Conservation (phyloP, 2,113 vertebrate species). For the Ciconia maguari region DNA sequence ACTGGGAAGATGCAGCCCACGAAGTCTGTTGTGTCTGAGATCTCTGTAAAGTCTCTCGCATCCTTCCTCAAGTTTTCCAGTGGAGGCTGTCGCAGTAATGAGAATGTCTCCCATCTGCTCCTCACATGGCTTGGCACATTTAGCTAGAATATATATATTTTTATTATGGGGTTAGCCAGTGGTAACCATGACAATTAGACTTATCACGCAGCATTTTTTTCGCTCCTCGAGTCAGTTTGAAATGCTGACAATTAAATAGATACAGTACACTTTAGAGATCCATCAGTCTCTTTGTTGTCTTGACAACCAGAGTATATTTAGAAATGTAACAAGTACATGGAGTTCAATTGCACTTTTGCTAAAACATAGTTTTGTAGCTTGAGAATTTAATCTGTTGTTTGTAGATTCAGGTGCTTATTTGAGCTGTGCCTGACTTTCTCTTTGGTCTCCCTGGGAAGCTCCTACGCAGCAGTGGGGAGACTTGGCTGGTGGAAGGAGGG, state of each 20-base stretch:
- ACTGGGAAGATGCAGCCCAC: slow-evolving; percentile 47
- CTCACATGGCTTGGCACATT: slow-evolving; percentile 55
- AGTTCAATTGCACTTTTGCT: slow-evolving; percentile 83
- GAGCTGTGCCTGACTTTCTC: slow-evolving; percentile 36
- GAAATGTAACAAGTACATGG: slow-evolving; percentile 85
- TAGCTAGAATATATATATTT: slow-evolving; percentile 63
- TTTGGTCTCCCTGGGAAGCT: slow-evolving; percentile 43
- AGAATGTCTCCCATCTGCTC: slow-evolving; percentile 63
- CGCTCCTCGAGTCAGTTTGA: slow-evolving; percentile 74
- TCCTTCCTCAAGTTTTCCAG: slow-evolving; percentile 59
- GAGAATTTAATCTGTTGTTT: slow-evolving; percentile 81
- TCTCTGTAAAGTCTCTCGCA: slow-evolving; percentile 50
- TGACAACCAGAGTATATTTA: slow-evolving; percentile 85
- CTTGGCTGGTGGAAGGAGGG: neutral
- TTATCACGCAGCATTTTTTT: slow-evolving; percentile 78
- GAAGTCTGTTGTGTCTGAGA: slow-evolving; percentile 55
- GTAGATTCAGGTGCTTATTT: slow-evolving; percentile 71
- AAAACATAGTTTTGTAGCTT: slow-evolving; percentile 79
- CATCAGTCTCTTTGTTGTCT: slow-evolving; percentile 84
- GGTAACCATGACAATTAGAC: slow-evolving; percentile 82
- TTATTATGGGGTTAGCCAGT: slow-evolving; percentile 70
- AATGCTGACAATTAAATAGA: slow-evolving; percentile 84
- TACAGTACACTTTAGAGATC: slow-evolving; percentile 79
- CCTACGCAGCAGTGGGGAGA: neutral
- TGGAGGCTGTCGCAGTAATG: slow-evolving; percentile 46